Conservation (phyloP, 2,888 invertebrate species). For the Hesperia comma region DNA sequence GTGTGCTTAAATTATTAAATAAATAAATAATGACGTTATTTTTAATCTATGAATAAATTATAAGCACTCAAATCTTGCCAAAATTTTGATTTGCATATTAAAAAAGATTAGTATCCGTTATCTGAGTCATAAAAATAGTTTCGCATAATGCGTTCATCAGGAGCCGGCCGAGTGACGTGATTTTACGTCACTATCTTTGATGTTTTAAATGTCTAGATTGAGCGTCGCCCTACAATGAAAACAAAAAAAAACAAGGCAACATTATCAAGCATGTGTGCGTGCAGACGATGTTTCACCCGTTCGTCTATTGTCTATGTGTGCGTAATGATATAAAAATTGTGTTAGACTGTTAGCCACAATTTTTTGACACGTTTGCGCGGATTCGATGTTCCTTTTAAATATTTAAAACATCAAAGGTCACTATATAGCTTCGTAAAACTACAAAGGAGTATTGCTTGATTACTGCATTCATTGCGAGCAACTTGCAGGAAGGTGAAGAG, state of each 20-base stretch:
- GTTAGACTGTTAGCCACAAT: too few relatives aligned
- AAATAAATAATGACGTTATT: not conserved
- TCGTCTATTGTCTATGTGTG: too few relatives aligned
- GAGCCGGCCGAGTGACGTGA: constrained; percentile 11
- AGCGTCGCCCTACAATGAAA: too few relatives aligned
- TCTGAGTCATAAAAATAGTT: constrained; percentile 16
- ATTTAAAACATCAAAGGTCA: too few relatives aligned
- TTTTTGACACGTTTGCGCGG: too few relatives aligned
- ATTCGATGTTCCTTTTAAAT: too few relatives aligned
- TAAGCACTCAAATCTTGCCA: not conserved
- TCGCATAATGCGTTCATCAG: constrained; percentile 11
- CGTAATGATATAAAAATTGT: too few relatives aligned
- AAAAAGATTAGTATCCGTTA: not conserved
- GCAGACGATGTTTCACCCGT: too few relatives aligned
- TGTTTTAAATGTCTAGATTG: too few relatives aligned
- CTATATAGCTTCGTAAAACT: constrained; percentile 1
- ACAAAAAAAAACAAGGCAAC: too few relatives aligned
- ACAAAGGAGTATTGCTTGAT: constrained; percentile 9
- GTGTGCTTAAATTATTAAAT: too few relatives aligned
- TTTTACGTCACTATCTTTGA: constrained; percentile 11
- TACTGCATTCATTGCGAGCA: not conserved
- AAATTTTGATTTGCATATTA: constrained; percentile 9
- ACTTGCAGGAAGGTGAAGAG: not conserved
- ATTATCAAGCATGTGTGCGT: too few relatives aligned
- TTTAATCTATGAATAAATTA: not conserved